These are phyloP conservation scores for Acanthoscelides obtectus DNA, from an alignment of 2,888 invertebrate genomes.

Conservation along the genomic window DNA sequence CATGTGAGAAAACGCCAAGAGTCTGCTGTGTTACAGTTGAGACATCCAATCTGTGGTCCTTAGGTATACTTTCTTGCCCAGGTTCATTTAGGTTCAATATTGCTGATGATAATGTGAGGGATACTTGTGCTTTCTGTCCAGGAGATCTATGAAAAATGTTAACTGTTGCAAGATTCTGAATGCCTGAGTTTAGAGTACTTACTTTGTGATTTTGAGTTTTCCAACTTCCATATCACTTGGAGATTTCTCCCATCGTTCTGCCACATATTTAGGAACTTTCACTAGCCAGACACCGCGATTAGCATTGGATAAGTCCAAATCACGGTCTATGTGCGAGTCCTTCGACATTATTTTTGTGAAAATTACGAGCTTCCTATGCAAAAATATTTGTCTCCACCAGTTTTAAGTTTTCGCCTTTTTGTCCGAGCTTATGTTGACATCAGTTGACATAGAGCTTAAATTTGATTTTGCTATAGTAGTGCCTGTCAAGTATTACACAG, in stretches of 20 bases:
- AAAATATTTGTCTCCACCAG: too few species aligned
- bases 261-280: conserved; percentile 94
- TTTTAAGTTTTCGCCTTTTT: too few species aligned
- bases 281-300: conserved; percentile 94
- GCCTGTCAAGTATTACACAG: too few species aligned
- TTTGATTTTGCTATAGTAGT: too few species aligned
- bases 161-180: not conserved
- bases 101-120: conserved; percentile 75
- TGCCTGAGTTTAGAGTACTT: conserved; percentile 24
- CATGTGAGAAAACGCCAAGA: conserved; percentile 87
- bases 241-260: conserved; percentile 91
- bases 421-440: too few species aligned
- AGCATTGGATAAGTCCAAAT: conserved; percentile 83
- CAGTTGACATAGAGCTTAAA: too few species aligned
- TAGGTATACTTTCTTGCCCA: conserved; percentile 78
- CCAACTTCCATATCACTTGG: conserved; percentile 91
- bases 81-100: conserved; percentile 74
- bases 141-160: conserved; percentile 47
- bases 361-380: too few species aligned
- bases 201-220: conserved; percentile 81
- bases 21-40: conserved; percentile 89
- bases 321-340: conserved; percentile 63
- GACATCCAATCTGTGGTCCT: conserved; percentile 87
- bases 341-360: not conserved
- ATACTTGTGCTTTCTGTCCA: conserved; percentile 83